Evolutionary conservation across 2,888 invertebrate species (phyloP).

Genomic region (Xanthia togata): DNA sequence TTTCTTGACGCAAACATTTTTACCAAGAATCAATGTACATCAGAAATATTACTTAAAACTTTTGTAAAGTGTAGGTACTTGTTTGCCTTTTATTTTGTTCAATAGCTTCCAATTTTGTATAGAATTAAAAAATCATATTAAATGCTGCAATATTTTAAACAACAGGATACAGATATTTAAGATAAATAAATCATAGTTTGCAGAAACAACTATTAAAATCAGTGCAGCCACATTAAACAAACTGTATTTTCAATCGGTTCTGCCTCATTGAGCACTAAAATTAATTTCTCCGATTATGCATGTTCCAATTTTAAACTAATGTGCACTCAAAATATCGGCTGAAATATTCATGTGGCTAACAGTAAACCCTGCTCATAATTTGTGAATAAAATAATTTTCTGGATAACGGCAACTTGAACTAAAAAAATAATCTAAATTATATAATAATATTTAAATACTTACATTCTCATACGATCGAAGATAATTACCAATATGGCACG

Average conservation of each 20-base stretch:
- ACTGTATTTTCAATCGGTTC: constrained; percentile 33
- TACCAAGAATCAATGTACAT: constrained; percentile 38
- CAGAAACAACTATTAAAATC: constrained; percentile 24
- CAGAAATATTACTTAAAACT: constrained; percentile 38
- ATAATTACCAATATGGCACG: constrained; percentile 76
- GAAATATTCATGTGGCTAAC: background rate
- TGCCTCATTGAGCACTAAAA: constrained; percentile 24
- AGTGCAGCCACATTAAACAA: constrained; percentile 13
- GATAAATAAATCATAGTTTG: background rate
- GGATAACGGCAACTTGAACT: background rate
- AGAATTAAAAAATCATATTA: background rate
- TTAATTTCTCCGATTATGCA: constrained; percentile 3
- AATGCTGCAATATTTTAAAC: background rate
- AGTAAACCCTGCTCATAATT: background rate
- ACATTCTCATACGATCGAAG: constrained; percentile 82
- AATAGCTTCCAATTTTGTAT: background rate
- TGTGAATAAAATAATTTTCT: background rate
- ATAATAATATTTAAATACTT: constrained; percentile 72
- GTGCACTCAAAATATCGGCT: background rate
- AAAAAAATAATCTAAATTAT: background rate
- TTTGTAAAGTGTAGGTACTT: constrained; percentile 6
- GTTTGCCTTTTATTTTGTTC: background rate
- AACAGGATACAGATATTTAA: background rate
- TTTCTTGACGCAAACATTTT: constrained; percentile 44
- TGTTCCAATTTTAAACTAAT: constrained; percentile 17